These are phyloP conservation scores for Galaxea fascicularis DNA, from an alignment of 92 coral and sea anemone species.

Conservation along the genomic window DNA sequence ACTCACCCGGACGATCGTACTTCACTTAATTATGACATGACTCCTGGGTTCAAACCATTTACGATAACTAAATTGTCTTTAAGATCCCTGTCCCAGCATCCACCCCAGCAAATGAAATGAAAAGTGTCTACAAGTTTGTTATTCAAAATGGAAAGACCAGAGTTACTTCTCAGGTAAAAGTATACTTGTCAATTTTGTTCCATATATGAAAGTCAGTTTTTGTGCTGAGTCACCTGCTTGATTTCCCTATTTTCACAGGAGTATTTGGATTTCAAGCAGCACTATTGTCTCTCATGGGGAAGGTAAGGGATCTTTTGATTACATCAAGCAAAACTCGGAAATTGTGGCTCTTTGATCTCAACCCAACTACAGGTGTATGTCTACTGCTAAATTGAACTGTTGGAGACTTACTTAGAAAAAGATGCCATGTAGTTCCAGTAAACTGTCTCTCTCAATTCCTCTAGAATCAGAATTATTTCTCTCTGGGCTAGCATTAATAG, in stretches of 20 bases:
- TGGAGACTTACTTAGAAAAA: too few species aligned
- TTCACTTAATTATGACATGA: too few species aligned
- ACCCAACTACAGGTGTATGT: not conserved
- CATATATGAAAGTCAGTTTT: not conserved
- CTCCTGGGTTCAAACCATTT: too few species aligned
- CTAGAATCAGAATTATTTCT: too few species aligned
- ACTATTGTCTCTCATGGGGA: slow-evolving; percentile 99
- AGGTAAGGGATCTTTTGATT: slow-evolving; percentile 62
- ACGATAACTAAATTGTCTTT: too few species aligned
- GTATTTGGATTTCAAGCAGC: slow-evolving; percentile 92
- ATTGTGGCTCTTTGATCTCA: not conserved
- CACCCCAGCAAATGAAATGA: slow-evolving; percentile 87
- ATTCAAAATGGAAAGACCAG: slow-evolving; percentile 97
- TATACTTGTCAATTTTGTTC: not conserved
- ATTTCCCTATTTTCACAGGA: slow-evolving; percentile 54
- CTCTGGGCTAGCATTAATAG: too few species aligned
- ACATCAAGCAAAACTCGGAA: not conserved
- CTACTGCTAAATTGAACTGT: too few species aligned
- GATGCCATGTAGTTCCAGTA: not conserved
- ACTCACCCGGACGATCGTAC: too few species aligned
- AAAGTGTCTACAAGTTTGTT: slow-evolving; percentile 89
- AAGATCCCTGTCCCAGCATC: slow-evolving; percentile 91
- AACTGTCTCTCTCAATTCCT: too few species aligned
- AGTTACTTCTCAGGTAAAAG: slow-evolving; percentile 88
- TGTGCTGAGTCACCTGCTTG: not conserved